Conservation (phyloP, 2,888 invertebrate species). For the Philopedon plagiatum region DNA sequence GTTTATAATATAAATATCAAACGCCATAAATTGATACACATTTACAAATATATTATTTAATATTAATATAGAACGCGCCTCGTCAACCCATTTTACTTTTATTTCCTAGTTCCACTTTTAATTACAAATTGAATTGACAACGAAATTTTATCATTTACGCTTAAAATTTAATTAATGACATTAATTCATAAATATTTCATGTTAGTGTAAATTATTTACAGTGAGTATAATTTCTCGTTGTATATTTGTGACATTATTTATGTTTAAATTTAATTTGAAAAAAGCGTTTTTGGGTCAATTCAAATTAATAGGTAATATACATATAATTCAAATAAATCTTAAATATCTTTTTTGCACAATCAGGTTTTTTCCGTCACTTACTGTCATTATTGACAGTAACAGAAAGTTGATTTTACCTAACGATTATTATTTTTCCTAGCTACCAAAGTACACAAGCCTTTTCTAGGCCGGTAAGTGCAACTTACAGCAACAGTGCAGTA, state of each 20-base stretch:
- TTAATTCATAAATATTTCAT: background rate
- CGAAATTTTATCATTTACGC: background rate
- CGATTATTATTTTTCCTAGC: too few relatives aligned
- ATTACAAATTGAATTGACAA: slow-evolving; percentile 6
- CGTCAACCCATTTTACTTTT: background rate
- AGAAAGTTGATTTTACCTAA: too few relatives aligned
- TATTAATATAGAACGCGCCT: background rate
- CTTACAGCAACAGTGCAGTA: too few relatives aligned
- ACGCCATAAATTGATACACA: background rate
- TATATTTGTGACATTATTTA: background rate
- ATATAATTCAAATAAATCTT: too few relatives aligned
- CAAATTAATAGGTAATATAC: too few relatives aligned
- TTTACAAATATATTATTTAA: background rate
- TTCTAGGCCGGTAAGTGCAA: too few relatives aligned
- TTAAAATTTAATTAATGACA: slow-evolving; percentile 7
- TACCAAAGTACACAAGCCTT: too few relatives aligned
- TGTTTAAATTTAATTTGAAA: background rate
- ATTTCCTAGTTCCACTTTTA: slow-evolving; percentile 6
- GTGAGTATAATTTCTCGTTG: background rate
- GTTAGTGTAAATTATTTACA: background rate
- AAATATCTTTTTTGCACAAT: too few relatives aligned
- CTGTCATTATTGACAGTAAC: too few relatives aligned
- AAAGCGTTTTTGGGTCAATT: background rate
- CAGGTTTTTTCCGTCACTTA: too few relatives aligned
- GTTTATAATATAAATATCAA: background rate